Evolutionary conservation across 2,113 vertebrate species (phyloP).

Genomic region (Mirounga angustirostris): DNA sequence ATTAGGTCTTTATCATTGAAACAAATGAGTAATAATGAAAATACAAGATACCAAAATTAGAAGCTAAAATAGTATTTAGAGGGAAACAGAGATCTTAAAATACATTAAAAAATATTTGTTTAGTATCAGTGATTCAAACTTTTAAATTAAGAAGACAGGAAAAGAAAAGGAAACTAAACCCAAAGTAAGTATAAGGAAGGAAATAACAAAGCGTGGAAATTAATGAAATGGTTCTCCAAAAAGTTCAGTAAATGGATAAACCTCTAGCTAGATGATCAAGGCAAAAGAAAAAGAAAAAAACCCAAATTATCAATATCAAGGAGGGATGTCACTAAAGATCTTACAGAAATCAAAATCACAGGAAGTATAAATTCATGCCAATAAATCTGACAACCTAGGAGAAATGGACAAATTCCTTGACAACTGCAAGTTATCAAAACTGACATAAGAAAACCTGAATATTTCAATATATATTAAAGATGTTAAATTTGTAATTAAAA

Average conservation of each 20-base stretch:
- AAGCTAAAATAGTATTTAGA: neutral
- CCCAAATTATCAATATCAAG: neutral
- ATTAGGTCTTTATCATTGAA: neutral
- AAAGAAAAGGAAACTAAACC: conserved; percentile 3
- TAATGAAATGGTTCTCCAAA: neutral
- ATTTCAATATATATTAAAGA: conserved; percentile 30
- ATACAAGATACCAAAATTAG: conserved; percentile 4
- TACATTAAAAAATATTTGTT: conserved; percentile 28
- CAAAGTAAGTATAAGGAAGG: neutral
- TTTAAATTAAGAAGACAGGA: conserved; percentile 25
- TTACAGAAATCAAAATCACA: neutral
- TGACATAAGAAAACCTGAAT: conserved; percentile 11
- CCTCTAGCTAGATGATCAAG: neutral
- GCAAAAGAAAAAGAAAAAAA: neutral
- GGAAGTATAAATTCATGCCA: neutral
- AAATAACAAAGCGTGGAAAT: neutral
- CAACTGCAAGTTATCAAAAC: conserved; percentile 1
- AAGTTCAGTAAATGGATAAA: conserved; percentile 23
- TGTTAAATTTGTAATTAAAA: conserved; percentile 51
- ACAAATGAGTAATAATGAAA: neutral
- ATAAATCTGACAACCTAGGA: neutral
- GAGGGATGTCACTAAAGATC: neutral
- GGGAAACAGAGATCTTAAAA: neutral
- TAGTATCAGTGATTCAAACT: conserved; percentile 7
- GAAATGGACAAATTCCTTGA: neutral